Evolutionary conservation across 2,888 invertebrate species (phyloP).

Genomic region (Lymantria dispar): DNA sequence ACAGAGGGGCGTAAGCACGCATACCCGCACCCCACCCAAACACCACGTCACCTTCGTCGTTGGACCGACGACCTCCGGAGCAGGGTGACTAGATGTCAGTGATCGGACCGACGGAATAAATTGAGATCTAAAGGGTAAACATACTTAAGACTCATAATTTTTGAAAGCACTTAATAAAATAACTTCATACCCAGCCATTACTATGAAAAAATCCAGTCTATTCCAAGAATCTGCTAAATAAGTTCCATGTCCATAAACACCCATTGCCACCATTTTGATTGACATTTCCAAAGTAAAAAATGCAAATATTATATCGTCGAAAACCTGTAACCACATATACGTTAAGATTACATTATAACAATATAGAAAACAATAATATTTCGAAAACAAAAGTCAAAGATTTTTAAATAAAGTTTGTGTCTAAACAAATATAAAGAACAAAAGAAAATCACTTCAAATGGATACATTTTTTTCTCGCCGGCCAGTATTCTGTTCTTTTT

Average conservation of each 20-base stretch:
- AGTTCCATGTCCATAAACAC: slow-evolving; percentile 95
- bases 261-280: slow-evolving; percentile 99
- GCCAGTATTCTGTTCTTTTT: slow-evolving; percentile 15
- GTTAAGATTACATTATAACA: background rate
- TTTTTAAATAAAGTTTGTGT: background rate
- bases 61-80: no score
- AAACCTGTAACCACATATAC: slow-evolving; percentile 87
- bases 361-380: background rate
- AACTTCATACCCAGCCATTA: slow-evolving; percentile 91
- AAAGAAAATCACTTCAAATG: slow-evolving; percentile 18
- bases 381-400: background rate
- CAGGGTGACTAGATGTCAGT: no score
- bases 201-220: slow-evolving; percentile 98
- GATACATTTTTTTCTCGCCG: slow-evolving; percentile 8
- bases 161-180: background rate
- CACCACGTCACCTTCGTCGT: no score
- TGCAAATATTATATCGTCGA: slow-evolving; percentile 99
- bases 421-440: slow-evolving; percentile 14
- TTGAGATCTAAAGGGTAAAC: no score
- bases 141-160: no score
- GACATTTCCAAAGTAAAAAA: slow-evolving; percentile 99
- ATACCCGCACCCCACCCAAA: no score
- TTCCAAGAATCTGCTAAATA: slow-evolving; percentile 99
- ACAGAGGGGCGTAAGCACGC: no score
- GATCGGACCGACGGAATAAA: no score